These are phyloP conservation scores for Diplolepis rosae DNA, from an alignment of 2,888 invertebrate species.

Conservation along the genomic window DNA sequence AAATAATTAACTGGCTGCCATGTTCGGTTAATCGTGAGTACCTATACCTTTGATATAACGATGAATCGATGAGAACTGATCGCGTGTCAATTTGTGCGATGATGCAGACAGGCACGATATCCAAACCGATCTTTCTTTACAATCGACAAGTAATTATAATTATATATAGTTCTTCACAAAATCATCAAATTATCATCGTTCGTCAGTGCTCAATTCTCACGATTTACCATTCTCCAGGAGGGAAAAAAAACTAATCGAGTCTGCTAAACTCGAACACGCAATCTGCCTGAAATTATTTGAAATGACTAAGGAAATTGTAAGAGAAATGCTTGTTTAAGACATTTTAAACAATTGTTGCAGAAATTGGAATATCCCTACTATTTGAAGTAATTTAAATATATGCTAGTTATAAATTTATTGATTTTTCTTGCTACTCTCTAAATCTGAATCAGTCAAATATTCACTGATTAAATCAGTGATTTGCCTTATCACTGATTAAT, in stretches of 20 bases:
- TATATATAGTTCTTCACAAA: background rate
- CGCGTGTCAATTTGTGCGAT: background rate
- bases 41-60: background rate
- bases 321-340: background rate
- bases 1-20: background rate
- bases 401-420: background rate
- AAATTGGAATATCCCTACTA: background rate
- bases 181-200: background rate
- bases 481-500: too few relatives aligned
- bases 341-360: background rate
- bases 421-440: too few relatives aligned
- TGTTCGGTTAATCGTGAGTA: background rate
- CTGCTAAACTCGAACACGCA: background rate
- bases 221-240: background rate
- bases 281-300: background rate
- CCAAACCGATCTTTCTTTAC: background rate
- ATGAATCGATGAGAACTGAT: background rate
- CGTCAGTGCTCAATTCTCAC: background rate
- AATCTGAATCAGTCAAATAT: too few relatives aligned
- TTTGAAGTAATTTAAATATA: background rate
- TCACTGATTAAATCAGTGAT: too few relatives aligned
- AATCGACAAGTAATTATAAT: background rate
- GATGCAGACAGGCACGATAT: background rate
- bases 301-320: background rate
- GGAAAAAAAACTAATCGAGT: background rate